phyloP scores from a whole-genome alignment of 2,797 vertebrate genomes.

The Gouania willdenowi region DNA sequence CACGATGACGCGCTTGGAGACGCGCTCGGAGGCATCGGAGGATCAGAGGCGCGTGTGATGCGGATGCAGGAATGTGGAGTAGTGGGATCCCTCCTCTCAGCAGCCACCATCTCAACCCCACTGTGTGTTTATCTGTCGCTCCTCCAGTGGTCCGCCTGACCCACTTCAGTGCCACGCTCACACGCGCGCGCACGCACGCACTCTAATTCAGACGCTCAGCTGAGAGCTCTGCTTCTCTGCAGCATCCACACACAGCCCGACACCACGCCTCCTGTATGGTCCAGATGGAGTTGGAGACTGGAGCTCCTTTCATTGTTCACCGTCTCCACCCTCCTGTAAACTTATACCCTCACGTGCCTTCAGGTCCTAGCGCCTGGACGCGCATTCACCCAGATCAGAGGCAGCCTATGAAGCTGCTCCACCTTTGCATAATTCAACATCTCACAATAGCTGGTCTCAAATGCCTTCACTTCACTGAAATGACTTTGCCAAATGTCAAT shows the following conservation, averaged over 20 bases:
- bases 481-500: slow-evolving; percentile 55
- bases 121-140: slow-evolving; percentile 58
- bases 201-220: slow-evolving; percentile 41
- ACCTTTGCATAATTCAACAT: slow-evolving; percentile 55
- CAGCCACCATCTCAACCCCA: slow-evolving; percentile 56
- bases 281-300: slow-evolving; percentile 17
- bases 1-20: slow-evolving; percentile 21
- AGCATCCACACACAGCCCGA: slow-evolving; percentile 17
- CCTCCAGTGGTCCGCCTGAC: slow-evolving; percentile 62
- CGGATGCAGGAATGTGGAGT: slow-evolving; percentile 30
- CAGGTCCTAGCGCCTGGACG: slow-evolving; percentile 70
- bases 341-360: slow-evolving; percentile 55
- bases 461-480: slow-evolving; percentile 20
- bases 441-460: slow-evolving; percentile 38
- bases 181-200: slow-evolving; percentile 43
- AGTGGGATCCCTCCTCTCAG: slow-evolving; percentile 42
- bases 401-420: slow-evolving; percentile 23
- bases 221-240: slow-evolving; percentile 17
- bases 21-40: slow-evolving; percentile 25
- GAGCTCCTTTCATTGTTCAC: slow-evolving; percentile 67
- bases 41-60: slow-evolving; percentile 38
- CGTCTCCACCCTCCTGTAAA: slow-evolving; percentile 68
- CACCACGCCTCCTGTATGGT: slow-evolving; percentile 12
- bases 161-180: slow-evolving; percentile 56
- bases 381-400: neutral